Conservation (phyloP, 2,888 invertebrate species). For the Trichogramma dendrolimi region DNA sequence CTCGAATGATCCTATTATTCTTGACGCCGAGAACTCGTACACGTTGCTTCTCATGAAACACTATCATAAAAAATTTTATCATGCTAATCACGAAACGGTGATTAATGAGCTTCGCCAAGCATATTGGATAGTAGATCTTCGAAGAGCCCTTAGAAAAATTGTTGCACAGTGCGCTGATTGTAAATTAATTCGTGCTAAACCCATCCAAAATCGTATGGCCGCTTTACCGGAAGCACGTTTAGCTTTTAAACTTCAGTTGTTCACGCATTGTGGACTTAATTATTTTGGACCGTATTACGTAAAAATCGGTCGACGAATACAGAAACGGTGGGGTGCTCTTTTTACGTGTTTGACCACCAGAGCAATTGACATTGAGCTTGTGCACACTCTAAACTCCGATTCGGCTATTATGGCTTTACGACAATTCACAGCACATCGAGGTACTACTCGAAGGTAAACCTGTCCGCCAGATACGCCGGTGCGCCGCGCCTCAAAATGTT, state of each 20-base stretch:
- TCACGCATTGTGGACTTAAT: conserved; percentile 31
- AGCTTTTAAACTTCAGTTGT: conserved; percentile 23
- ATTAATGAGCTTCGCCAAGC: neutral
- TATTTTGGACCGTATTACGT: conserved; percentile 21
- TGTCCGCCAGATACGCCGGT: too few relatives aligned
- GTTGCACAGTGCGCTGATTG: neutral
- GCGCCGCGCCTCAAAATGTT: too few relatives aligned
- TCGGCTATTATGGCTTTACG: neutral
- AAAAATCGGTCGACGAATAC: neutral
- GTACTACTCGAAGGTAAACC: too few relatives aligned
- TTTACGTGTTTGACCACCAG: conserved; percentile 28
- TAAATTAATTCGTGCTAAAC: conserved; percentile 12
- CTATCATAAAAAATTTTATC: neutral
- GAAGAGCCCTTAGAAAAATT: neutral
- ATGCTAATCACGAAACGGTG: neutral
- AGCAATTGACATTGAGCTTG: conserved; percentile 26
- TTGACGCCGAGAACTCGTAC: neutral
- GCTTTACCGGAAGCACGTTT: too few relatives aligned
- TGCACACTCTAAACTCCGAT: neutral
- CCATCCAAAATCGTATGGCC: conserved; percentile 15
- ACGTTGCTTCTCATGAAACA: too few relatives aligned
- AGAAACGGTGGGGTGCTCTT: conserved; percentile 27
- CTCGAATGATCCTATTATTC: neutral
- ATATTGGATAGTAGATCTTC: neutral
- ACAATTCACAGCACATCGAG: neutral